Base-by-base conservation (phyloP, 2,888 invertebrate species). In the Papilio elwesi region DNA sequence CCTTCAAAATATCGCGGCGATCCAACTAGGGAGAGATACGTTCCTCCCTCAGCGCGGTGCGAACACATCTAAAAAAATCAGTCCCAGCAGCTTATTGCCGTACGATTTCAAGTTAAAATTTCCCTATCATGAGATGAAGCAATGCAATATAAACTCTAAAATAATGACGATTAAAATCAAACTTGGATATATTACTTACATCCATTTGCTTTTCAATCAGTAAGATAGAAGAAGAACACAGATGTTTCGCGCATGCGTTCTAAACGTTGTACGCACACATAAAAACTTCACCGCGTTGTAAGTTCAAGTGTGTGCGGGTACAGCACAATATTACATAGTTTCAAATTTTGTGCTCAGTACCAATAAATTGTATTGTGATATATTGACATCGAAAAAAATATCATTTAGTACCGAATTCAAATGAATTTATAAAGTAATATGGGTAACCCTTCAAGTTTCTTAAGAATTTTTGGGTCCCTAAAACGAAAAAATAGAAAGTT, bases 181-280 rank as follows among this genome's bases (percentile, higher is more conserved):
- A 74, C 65, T 78, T 11, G 43, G 10, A 65, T 52, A 16, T 8
- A 2, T 6, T n/a, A 62, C 63, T 79, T 79, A 77, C 5, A 76
- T 59, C 81, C 67, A 85, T 87, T 78, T 76, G 68, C n/a, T 67
- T 66, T 69, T 75, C 57, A 13, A 6, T 63, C 66, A 70, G 74
- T 77, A 75, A 88, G 87, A 87, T 87, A 88, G 88, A 86, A 88
- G 88, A 86, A 86, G 85, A 87, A 83, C 87, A 89, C 90, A 92
- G 93, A 93, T 92, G 93, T 91, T 91, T 91, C 85, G 91, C 93
- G 93, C 93, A 93, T 93, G 93, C 93, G 93, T 82, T 85, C 84
- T 84, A 76, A 74, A 68, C 74, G 75, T 70, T 81, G 79, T 86
- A 81, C 87, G 82, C 83, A 81, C 76, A 80, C 64, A 57, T 15